phyloP scores from a whole-genome alignment of 2,888 invertebrate species.

The Chrysolina oricalcia region DNA sequence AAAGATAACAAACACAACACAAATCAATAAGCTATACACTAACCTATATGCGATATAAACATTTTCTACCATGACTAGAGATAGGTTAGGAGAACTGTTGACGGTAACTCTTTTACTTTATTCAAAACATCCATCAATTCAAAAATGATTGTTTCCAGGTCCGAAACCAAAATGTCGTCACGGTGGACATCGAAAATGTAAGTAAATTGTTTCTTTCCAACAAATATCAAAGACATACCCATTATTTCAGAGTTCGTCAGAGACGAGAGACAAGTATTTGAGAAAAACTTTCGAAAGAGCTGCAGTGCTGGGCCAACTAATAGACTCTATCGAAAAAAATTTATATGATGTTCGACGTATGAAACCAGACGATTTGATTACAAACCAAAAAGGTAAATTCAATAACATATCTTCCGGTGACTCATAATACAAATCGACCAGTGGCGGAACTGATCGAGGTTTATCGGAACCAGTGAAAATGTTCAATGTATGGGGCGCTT shows the following conservation, averaged over 20 bases:
- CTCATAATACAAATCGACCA: neutral
- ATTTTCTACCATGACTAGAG: constrained; percentile 58
- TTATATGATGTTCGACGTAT: constrained; percentile 63
- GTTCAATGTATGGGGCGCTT: neutral
- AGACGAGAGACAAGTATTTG: constrained; percentile 40
- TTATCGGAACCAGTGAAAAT: too few relatives aligned
- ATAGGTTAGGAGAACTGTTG: constrained; percentile 60
- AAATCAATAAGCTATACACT: constrained; percentile 27
- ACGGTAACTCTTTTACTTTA: constrained; percentile 38
- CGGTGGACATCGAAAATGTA: constrained; percentile 51
- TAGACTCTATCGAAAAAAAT: constrained; percentile 73
- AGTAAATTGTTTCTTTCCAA: constrained; percentile 27
- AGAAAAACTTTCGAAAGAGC: constrained; percentile 60
- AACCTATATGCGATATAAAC: constrained; percentile 23
- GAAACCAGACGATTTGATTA: constrained; percentile 53
- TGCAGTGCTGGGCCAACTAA: constrained; percentile 72
- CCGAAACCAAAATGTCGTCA: constrained; percentile 44
- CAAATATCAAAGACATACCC: neutral
- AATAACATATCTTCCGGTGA: constrained; percentile 22
- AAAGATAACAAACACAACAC: constrained; percentile 4
- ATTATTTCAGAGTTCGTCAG: neutral
- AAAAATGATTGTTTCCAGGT: constrained; percentile 30
- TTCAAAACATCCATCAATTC: neutral
- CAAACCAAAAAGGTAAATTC: constrained; percentile 57
- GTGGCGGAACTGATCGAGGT: neutral